Percentiles rank a stretch among this genome's conserved stretches.
phyloP scores from a whole-genome alignment of 2,797 vertebrate genomes.

The Cuculus canorus region DNA sequence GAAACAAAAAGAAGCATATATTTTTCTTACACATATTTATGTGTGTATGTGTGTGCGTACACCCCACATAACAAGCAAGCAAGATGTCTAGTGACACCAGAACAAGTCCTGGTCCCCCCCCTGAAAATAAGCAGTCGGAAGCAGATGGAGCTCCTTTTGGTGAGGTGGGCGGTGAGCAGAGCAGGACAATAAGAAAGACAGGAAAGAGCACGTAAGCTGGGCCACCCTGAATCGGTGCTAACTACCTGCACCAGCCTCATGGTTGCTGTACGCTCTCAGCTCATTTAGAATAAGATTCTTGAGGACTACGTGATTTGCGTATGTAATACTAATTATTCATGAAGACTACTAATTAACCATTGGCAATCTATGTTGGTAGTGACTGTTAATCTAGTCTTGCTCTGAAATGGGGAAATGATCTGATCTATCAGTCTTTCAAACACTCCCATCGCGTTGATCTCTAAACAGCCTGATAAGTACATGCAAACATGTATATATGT shows the following conservation, averaged over 20 bases:
- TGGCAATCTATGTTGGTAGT: neutral
- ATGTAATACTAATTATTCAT: neutral
- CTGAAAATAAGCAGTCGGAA: neutral
- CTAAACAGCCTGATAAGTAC: neutral
- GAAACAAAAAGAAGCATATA: neutral
- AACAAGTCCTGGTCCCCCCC: neutral
- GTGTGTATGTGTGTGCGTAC: neutral
- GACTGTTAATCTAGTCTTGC: neutral
- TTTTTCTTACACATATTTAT: neutral
- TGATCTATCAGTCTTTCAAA: neutral
- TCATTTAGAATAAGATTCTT: neutral
- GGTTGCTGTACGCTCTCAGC: neutral
- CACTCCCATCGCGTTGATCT: neutral
- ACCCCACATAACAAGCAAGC: neutral
- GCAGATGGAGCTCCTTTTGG: neutral
- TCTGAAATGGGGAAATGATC: neutral
- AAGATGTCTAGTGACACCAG: neutral
- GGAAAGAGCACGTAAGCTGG: neutral
- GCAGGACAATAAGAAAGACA: rapidly evolving
- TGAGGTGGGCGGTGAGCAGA: neutral
- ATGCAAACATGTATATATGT: neutral
- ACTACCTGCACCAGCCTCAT: neutral
- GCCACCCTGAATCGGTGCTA: neutral
- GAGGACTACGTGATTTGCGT: neutral
- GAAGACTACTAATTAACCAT: neutral